Evolutionary conservation across 1,140 invertebrate genomes (phyloP), one percentile per base, ranked within the genome.

Genomic region (Trachelipus rathkii): DNA sequence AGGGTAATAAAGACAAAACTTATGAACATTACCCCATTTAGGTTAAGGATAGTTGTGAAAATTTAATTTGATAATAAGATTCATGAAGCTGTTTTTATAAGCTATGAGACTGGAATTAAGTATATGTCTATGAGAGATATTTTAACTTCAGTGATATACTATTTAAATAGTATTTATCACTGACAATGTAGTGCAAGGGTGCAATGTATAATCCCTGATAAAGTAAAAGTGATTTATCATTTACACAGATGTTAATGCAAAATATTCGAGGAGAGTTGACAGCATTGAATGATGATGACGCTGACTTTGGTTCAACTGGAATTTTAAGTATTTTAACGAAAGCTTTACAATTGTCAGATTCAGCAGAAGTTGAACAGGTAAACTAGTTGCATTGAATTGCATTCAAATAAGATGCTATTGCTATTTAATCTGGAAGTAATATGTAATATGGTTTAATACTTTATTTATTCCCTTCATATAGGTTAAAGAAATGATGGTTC

Each of bases 231-330:
- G 43, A 33, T 69, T 24, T 21, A 15, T 15, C 15, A 15, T 66
- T 21, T n/a, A 66, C 85, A 50, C 78, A 92, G 89, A 91, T 95
- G 90, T 91, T 96, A 89, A 87, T 89, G 81, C 89, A 88, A 0
- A 95, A 93, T 74, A 53, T 84, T 6, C 77, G 83, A 6, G 84
- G 82, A 6, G 82, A 84, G 71, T 72, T 85, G 71, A 83, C 80
- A 23, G 77, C 76, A 19, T 44, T 80, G n/a, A 78, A 83, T 60
- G 84, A 85, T 24, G 75, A 82, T 15, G 81, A 79, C 50, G 67
- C 74, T 23, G 53, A 73, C 9, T 23, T 19, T 44, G 24, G 89
- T 82, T 88, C 91, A 79, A 85, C 87, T 72, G 88, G 90, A 71
- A 83, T 93, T 2, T 87, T 93, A 45, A 89, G 91, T 53, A 88